Evolutionary conservation across 2,888 invertebrate genomes (phyloP).

Genomic region (Choreutis nemorana): DNA sequence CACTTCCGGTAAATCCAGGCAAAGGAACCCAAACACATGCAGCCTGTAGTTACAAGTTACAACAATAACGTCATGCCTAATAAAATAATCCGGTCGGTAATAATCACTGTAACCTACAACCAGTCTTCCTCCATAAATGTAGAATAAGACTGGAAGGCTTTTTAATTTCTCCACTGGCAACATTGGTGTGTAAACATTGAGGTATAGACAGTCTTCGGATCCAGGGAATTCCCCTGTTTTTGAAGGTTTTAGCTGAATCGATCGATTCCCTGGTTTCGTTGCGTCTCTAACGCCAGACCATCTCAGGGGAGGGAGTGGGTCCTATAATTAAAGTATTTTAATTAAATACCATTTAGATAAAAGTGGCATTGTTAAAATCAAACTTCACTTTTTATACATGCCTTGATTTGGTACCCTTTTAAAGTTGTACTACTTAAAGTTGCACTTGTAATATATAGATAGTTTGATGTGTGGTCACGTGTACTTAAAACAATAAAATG

Average conservation of each 20-base stretch:
- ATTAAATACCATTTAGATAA: no score
- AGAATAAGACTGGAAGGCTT: conserved; percentile 60
- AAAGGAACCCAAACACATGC: conserved; percentile 40
- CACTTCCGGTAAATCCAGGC: conserved; percentile 37
- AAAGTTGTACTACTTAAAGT: no score
- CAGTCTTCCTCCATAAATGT: conserved; percentile 66
- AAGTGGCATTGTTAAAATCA: no score
- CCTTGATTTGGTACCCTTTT: no score
- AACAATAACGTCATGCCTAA: conserved; percentile 37
- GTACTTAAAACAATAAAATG: no score
- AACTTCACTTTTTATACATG: no score
- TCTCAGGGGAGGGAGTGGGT: conserved; percentile 28
- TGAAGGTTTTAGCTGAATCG: conserved; percentile 52
- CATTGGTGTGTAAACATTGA: conserved; percentile 72
- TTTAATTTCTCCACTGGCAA: conserved; percentile 35
- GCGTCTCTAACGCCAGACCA: conserved; percentile 43
- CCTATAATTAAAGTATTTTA: no score
- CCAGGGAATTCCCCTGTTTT: conserved; percentile 44
- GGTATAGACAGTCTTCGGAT: conserved; percentile 72
- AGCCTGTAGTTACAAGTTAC: conserved; percentile 48
- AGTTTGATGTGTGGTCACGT: no score
- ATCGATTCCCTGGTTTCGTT: conserved; percentile 43
- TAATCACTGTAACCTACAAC: conserved; percentile 61
- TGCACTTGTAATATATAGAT: no score
- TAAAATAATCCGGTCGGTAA: conserved; percentile 41